Percentiles rank a stretch among this genome's conserved stretches.
These are phyloP conservation scores for human (Homo sapiens) DNA, from an alignment of 2,113 vertebrate species.

Conservation along the genomic window DNA sequence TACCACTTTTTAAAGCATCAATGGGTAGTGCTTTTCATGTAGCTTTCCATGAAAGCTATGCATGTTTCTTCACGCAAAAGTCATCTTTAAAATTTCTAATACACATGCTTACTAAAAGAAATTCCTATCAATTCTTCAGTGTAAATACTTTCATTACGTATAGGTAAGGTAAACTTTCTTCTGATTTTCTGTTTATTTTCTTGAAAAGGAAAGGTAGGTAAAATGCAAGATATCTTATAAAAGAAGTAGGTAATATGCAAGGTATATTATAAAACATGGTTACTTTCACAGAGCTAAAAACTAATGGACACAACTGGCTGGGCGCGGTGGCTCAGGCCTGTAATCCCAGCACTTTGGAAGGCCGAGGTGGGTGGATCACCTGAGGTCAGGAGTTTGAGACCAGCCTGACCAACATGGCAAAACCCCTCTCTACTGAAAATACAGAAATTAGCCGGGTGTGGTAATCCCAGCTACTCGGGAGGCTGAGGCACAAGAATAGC, in stretches of 20 bases:
- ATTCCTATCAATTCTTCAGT: not conserved
- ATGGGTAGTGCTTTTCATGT: not conserved
- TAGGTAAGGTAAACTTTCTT: not conserved
- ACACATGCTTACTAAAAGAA: not conserved
- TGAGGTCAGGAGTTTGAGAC: too few species aligned
- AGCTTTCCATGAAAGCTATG: not conserved
- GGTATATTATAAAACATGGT: not conserved
- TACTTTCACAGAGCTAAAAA: constrained; percentile 1
- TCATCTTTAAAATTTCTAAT: not conserved
- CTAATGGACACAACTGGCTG: not conserved
- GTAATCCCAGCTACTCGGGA: too few species aligned
- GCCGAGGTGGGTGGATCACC: too few species aligned
- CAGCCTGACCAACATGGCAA: too few species aligned
- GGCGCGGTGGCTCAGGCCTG: too few species aligned
- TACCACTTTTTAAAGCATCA: not conserved
- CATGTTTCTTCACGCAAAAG: not conserved
- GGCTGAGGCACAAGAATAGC: too few species aligned
- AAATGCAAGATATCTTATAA: not conserved
- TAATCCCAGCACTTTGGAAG: too few species aligned
- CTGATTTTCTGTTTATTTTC: not conserved
- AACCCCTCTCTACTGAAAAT: too few species aligned
- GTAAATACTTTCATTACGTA: not conserved
- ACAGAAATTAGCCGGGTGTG: too few species aligned
- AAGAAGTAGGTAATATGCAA: not conserved
- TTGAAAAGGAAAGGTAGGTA: not conserved